Base-by-base conservation (phyloP, 1,140 invertebrate species). In the Colletes latitarsis region DNA sequence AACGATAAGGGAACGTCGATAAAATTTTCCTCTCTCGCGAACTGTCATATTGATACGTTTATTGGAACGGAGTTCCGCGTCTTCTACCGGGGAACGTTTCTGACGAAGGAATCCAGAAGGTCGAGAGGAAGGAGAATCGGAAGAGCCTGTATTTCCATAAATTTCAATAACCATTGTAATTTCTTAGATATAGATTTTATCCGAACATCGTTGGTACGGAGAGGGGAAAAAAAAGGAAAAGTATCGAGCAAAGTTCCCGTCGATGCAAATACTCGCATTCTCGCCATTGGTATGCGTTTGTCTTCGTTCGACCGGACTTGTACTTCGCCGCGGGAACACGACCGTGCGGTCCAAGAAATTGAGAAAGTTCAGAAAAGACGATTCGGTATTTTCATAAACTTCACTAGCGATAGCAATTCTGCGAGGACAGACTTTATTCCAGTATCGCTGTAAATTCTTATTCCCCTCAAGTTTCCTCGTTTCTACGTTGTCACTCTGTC, bases 311-410 rank as follows among this genome's bases (percentile, higher is more conserved):
- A 6, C 30, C 4, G 12, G 60, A 39, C 43, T 41, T 64, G 30
- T 41, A 64, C 43, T 64, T 41, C 30, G 6, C 43, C 39, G 39
- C 62, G 43, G 9, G 43, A 46, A 46, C 6, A 8, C 15, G 17
- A n/a, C 39, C 17, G 30, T 4, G 12, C 6, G 62, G 62, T 64
- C 39, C 15, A 66, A 41, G 43, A 66, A 66, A 66, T 66, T 46
- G 41, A 46, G 64, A 41, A 66, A 49, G 41, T 66, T 41, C 41
- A 21, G 64, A 49, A 66, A 3, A 6, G 9, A 66, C n/a, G 43
- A 62, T 62, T 12, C 60, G 6, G 64, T 49, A 49, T 66, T 66
- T 66, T 66, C 64, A 66, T 66, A 66, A 66, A 66, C 64, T 66
- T 57, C 55, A 5, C 55, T 17, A 17, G n/a, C 43, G 64, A 66